Conservation (phyloP, 2,888 invertebrate species). For the Melinaea marsaeus region DNA sequence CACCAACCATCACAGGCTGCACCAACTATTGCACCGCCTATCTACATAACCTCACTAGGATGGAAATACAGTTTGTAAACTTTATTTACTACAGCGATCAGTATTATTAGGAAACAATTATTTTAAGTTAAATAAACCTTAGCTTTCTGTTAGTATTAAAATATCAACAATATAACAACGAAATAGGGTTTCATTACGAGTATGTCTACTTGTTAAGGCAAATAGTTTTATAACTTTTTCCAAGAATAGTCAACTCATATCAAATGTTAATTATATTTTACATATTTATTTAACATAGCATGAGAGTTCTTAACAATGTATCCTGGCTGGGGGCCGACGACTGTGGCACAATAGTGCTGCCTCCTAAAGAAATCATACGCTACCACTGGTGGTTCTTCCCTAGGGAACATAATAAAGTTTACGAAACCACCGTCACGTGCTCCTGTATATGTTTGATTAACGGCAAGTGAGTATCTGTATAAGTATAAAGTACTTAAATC, state of each 20-base stretch:
- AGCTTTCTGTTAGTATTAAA: no score
- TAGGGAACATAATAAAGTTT: conserved; percentile 52
- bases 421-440: conserved; percentile 60
- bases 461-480: conserved; percentile 47
- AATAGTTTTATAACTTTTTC: no score
- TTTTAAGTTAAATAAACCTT: no score
- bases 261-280: neutral
- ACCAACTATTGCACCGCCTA: conserved; percentile 63
- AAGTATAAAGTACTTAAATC: no score
- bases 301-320: conserved; percentile 56
- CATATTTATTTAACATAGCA: conserved; percentile 39
- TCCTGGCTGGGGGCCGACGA: conserved; percentile 66
- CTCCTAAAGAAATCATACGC: conserved; percentile 61
- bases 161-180: no score
- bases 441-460: conserved; percentile 64
- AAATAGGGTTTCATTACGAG: no score
- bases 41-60: conserved; percentile 66
- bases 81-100: no score
- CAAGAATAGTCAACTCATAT: no score
- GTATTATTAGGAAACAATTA: no score
- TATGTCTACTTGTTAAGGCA: no score
- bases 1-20: conserved; percentile 67
- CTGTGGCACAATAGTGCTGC: conserved; percentile 53
- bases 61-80: conserved; percentile 63
- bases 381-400: conserved; percentile 73